Percentiles rank a stretch among this genome's conserved stretches.
Conservation (phyloP, 2,113 vertebrate species). For the Anolis carolinensis region DNA sequence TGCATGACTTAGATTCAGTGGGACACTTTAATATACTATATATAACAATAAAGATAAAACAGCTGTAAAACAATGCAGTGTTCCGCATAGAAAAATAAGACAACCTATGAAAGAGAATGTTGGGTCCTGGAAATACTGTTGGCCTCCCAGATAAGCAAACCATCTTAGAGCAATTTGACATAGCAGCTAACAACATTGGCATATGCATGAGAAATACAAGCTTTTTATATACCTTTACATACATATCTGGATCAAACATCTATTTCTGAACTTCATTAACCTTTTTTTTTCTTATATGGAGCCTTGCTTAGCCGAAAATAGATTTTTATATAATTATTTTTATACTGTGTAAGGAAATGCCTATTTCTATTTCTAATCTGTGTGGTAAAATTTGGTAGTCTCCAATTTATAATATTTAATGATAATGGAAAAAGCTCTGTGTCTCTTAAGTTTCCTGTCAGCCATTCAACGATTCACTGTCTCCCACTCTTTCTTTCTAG, state of each 20-base stretch:
- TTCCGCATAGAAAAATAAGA: not conserved
- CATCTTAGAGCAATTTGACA: not conserved
- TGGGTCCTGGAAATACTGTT: not conserved
- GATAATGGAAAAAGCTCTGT: slow-evolving; percentile 26
- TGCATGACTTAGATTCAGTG: not conserved
- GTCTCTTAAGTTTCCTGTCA: slow-evolving; percentile 38
- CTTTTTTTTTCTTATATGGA: not conserved
- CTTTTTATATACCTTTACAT: not conserved
- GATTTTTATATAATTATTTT: not conserved
- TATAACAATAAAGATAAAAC: not conserved
- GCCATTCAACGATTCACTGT: slow-evolving; percentile 42
- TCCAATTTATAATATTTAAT: slow-evolving; percentile 19
- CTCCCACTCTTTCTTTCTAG: slow-evolving; percentile 57
- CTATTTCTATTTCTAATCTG: slow-evolving; percentile 17
- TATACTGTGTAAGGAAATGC: not conserved
- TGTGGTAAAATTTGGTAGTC: slow-evolving; percentile 40
- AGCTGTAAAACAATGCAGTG: not conserved
- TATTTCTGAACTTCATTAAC: not conserved
- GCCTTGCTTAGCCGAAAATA: slow-evolving; percentile 48
- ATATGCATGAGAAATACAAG: not conserved
- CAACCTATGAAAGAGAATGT: not conserved
- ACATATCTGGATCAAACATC: not conserved
- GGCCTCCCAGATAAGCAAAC: not conserved
- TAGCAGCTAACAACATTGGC: not conserved
- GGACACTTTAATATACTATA: not conserved